These are phyloP conservation scores for Poeciliopsis turneri DNA, from an alignment of 2,797 vertebrate genomes.

Conservation along the genomic window DNA sequence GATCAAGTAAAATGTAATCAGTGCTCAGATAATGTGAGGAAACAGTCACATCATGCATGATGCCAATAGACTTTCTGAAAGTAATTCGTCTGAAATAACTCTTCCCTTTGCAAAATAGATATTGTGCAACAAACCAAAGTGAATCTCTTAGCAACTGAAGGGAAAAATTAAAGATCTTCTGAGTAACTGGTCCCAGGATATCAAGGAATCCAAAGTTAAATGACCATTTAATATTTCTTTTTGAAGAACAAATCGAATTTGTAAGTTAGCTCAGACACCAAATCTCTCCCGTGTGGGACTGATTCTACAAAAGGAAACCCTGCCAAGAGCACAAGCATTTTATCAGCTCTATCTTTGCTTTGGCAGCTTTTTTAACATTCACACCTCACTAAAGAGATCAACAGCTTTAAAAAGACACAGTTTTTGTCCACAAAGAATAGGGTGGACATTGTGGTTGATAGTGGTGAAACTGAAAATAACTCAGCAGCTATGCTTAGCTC, in stretches of 20 bases:
- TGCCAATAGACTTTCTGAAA: background rate
- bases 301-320: conserved; percentile 13
- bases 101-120: background rate
- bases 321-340: background rate
- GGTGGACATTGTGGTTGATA: conserved; percentile 9
- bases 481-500: conserved; percentile 17
- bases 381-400: conserved; percentile 26
- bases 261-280: background rate
- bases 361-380: conserved; percentile 23
- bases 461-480: conserved; percentile 12
- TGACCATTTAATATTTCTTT: background rate
- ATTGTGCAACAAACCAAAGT: background rate
- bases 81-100: background rate
- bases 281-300: background rate
- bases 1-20: background rate
- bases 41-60: background rate
- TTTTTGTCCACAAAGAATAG: background rate
- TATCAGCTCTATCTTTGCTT: conserved; percentile 2
- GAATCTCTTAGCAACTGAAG: background rate
- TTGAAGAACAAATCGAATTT: background rate
- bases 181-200: background rate
- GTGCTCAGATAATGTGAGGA: background rate
- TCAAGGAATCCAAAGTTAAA: background rate
- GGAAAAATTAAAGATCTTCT: background rate
- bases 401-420: conserved; percentile 10